phyloP scores from a whole-genome alignment of 2,888 invertebrate genomes.

The Gandaritis pyraliata region DNA sequence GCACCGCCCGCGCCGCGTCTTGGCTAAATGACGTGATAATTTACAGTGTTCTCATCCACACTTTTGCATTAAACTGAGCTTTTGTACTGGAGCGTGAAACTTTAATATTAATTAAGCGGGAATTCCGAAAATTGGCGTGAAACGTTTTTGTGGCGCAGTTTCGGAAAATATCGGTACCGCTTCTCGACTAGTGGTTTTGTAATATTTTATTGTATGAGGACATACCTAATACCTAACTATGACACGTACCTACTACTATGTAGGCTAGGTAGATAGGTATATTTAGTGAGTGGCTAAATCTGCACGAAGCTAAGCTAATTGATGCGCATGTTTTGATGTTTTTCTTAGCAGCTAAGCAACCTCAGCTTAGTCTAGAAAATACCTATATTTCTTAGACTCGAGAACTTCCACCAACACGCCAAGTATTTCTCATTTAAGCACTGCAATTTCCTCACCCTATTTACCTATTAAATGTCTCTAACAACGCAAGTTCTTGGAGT shows the following conservation, averaged over 20 bases:
- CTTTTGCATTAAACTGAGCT: slow-evolving; percentile 42
- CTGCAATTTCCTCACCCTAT: slow-evolving; percentile 33
- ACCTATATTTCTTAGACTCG: neutral
- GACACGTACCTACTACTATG: too few species aligned
- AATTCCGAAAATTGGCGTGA: slow-evolving; percentile 17
- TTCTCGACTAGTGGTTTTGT: too few species aligned
- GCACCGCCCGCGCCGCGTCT: slow-evolving; percentile 53
- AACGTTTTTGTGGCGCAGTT: slow-evolving; percentile 1
- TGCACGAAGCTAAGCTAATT: too few species aligned
- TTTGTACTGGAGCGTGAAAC: slow-evolving; percentile 41
- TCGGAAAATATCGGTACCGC: too few species aligned
- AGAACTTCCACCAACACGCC: slow-evolving; percentile 18
- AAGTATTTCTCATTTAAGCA: slow-evolving; percentile 32
- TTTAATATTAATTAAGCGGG: slow-evolving; percentile 47
- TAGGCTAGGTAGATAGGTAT: too few species aligned
- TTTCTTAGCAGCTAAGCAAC: too few species aligned
- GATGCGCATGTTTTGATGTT: too few species aligned
- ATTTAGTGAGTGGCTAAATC: too few species aligned
- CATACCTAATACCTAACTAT: too few species aligned
- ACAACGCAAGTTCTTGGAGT: slow-evolving; percentile 30
- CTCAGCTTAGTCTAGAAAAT: too few species aligned
- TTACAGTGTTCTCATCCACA: slow-evolving; percentile 61
- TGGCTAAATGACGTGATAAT: slow-evolving; percentile 67
- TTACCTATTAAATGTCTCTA: slow-evolving; percentile 35
- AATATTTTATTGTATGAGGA: too few species aligned